Evolutionary conservation across 2,797 vertebrate genomes (phyloP).

Genomic region (Emydoidea blandingii): DNA sequence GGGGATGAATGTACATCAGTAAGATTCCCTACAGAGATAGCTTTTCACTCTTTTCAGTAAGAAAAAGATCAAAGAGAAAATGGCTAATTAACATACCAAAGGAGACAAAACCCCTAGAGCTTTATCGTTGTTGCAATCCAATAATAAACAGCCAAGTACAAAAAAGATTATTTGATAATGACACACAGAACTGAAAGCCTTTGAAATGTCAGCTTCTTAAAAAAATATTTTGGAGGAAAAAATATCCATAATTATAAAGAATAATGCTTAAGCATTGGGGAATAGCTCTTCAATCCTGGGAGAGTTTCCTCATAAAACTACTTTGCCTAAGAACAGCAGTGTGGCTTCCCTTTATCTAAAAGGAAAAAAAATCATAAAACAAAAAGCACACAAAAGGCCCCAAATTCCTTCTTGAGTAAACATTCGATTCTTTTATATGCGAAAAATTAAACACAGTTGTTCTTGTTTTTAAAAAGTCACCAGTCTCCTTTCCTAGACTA

Average conservation of each 20-base stretch:
- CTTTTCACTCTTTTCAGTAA: constrained; percentile 86
- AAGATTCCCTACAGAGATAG: constrained; percentile 87
- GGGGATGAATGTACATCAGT: constrained; percentile 83
- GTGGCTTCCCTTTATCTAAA: constrained; percentile 73
- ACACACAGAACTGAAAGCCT: constrained; percentile 85
- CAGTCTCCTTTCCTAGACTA: constrained; percentile 27
- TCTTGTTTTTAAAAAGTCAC: constrained; percentile 48
- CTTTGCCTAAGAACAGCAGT: constrained; percentile 61
- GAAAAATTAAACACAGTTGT: constrained; percentile 71
- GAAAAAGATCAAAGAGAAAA: constrained; percentile 87
- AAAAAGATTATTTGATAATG: constrained; percentile 90
- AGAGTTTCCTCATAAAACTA: constrained; percentile 73
- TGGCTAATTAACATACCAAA: constrained; percentile 89
- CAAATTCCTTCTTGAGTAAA: constrained; percentile 73
- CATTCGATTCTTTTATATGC: constrained; percentile 69
- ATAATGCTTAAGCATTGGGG: constrained; percentile 77
- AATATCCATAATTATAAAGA: constrained; percentile 85
- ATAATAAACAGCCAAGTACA: constrained; percentile 87
- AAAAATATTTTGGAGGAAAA: constrained; percentile 82
- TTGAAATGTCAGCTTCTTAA: constrained; percentile 86
- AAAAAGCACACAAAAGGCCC: constrained; percentile 65
- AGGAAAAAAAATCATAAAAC: constrained; percentile 52
- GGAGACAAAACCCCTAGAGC: constrained; percentile 86
- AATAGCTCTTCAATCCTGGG: constrained; percentile 70
- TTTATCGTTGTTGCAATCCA: constrained; percentile 88